phyloP scores from a whole-genome alignment of 2,797 vertebrate species.

The Erethizon dorsatum region DNA sequence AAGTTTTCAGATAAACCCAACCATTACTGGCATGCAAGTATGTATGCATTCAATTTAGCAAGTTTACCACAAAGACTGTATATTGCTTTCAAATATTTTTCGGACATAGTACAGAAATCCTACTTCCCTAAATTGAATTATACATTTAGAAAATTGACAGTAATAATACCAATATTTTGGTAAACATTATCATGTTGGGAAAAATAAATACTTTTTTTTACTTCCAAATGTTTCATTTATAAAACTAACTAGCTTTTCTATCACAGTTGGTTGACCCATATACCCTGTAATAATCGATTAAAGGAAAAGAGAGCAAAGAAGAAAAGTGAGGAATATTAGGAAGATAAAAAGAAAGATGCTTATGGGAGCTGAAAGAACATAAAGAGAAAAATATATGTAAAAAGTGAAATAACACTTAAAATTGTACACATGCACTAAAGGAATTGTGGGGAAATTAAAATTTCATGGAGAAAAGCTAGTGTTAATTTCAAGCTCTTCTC shows the following conservation, averaged over 20 bases:
- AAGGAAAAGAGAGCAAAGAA: not conserved
- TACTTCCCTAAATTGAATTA: slow-evolving; percentile 7
- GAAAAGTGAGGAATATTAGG: not conserved
- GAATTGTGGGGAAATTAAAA: not conserved
- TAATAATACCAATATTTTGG: not conserved
- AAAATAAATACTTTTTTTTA: slow-evolving; percentile 18
- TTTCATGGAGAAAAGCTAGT: not conserved
- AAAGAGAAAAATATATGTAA: not conserved
- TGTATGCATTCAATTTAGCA: not conserved
- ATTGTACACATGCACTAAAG: not conserved
- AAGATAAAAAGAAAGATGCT: not conserved
- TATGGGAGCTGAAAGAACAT: not conserved
- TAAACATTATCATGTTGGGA: not conserved
- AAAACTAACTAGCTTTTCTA: not conserved
- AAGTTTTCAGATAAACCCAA: slow-evolving; percentile 51
- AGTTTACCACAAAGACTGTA: not conserved
- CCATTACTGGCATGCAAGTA: not conserved
- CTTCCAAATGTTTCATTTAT: not conserved
- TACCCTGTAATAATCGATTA: not conserved
- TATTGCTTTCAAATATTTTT: slow-evolving; percentile 15
- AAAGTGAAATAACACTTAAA: not conserved
- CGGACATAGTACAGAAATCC: not conserved
- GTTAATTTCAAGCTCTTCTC: not conserved
- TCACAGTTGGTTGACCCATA: not conserved
- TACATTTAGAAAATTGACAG: not conserved